Percentiles rank a stretch among this genome's conserved stretches.
Conservation (phyloP, 2,797 vertebrate species). For the Falco naumanni region DNA sequence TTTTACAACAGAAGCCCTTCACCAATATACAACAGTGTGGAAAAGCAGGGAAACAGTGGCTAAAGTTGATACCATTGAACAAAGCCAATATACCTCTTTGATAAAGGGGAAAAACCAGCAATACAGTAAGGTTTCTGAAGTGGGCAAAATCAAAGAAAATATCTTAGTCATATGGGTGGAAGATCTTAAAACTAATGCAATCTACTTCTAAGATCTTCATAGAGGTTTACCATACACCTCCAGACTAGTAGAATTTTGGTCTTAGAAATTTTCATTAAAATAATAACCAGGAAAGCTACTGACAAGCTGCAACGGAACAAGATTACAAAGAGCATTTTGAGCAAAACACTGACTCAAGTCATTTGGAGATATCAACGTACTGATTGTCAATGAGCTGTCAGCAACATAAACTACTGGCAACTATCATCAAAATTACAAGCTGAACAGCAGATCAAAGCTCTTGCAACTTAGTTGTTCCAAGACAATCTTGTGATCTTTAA, state of each 20-base stretch:
- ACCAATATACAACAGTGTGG: neutral
- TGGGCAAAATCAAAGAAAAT: neutral
- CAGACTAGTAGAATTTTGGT: neutral
- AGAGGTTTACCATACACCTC: neutral
- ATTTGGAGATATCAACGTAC: slow-evolving; percentile 19
- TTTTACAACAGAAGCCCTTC: neutral
- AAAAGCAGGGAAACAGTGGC: neutral
- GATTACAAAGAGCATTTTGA: neutral
- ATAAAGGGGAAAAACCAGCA: neutral
- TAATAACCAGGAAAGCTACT: neutral
- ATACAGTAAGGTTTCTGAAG: neutral
- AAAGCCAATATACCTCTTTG: neutral
- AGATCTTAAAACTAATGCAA: neutral
- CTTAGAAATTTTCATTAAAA: neutral
- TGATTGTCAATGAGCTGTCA: slow-evolving; percentile 31
- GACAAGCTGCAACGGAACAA: neutral
- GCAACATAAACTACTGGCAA: slow-evolving; percentile 68
- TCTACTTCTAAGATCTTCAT: neutral
- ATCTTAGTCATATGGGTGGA: neutral
- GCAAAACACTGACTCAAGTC: neutral
- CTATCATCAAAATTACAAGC: slow-evolving; percentile 1
- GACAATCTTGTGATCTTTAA: neutral
- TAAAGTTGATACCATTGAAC: neutral
- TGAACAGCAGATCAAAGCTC: neutral
- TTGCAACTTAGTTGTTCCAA: neutral